Percentiles rank a stretch among this genome's conserved stretches.
Conservation (phyloP, 2,113 vertebrate species). For the Psilopsiagon aymara region DNA sequence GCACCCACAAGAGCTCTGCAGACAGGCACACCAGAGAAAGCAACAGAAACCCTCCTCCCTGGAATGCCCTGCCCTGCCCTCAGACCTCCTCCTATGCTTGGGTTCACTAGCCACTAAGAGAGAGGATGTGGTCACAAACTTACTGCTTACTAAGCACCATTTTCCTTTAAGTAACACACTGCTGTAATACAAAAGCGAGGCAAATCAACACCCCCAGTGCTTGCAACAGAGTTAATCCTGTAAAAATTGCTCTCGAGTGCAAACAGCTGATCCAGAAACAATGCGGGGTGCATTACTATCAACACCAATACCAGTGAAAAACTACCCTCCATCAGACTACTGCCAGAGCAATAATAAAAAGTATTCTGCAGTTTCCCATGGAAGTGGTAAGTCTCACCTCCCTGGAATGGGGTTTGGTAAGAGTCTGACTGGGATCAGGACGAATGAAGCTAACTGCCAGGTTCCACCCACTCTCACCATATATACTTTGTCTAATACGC, state of each 20-base stretch:
- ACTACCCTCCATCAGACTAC: background rate
- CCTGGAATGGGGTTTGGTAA: constrained; percentile 12
- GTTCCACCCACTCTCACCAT: background rate
- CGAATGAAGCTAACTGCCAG: background rate
- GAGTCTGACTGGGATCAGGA: background rate
- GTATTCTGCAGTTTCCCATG: background rate
- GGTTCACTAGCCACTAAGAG: rapidly evolving
- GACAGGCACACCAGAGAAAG: background rate
- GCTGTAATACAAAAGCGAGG: background rate
- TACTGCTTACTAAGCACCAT: background rate
- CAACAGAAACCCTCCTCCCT: background rate
- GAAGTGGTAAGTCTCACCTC: background rate
- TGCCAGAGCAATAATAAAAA: background rate
- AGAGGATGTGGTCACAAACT: background rate
- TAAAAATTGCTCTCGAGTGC: background rate
- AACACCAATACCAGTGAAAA: background rate
- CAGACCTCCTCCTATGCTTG: background rate
- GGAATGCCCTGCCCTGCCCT: background rate
- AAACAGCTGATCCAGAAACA: background rate
- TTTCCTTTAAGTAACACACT: background rate
- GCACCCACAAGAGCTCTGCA: background rate
- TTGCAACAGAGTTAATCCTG: background rate
- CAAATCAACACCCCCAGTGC: background rate
- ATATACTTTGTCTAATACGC: background rate
- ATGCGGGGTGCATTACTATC: background rate